Percentiles rank a stretch among this genome's conserved stretches.
Conservation (phyloP, 2,113 vertebrate species). For the Stictonetta naevosa region DNA sequence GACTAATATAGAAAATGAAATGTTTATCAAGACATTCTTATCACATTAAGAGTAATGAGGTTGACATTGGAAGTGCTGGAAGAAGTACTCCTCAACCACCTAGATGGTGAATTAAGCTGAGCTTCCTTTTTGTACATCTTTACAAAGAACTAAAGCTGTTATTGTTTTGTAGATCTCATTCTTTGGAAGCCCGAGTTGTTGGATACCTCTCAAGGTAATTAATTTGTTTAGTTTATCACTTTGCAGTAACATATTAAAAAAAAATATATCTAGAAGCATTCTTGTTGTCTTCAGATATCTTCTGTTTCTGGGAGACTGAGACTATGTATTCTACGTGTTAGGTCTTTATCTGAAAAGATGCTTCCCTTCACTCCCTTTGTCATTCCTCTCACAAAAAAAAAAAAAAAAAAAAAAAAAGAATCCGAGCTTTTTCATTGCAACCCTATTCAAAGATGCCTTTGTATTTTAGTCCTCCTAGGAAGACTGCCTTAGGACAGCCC, state of each 20-base stretch:
- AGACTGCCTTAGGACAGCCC: fast-evolving
- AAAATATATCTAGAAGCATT: not conserved
- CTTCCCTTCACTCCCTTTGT: not conserved
- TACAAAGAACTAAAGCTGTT: not conserved
- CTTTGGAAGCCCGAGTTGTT: not conserved
- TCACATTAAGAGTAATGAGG: slow-evolving; percentile 27
- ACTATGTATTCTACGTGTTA: not conserved
- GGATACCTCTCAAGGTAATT: not conserved
- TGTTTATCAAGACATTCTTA: not conserved
- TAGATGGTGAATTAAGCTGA: not conserved
- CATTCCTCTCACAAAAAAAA: not conserved
- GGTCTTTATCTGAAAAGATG: not conserved
- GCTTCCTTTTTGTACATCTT: not conserved
- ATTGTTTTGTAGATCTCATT: not conserved
- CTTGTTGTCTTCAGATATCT: not conserved
- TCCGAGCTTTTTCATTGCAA: not conserved
- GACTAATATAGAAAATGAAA: slow-evolving; percentile 40
- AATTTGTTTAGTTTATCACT: not conserved
- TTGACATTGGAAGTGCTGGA: slow-evolving; percentile 9
- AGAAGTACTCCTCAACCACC: not conserved
- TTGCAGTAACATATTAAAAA: not conserved
- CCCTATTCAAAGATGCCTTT: not conserved
- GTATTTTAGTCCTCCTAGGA: not conserved
- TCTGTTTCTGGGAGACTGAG: not conserved
- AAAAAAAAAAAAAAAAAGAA: not conserved